phyloP scores from a whole-genome alignment of 1,140 invertebrate species.

The Octopus sinensis region DNA sequence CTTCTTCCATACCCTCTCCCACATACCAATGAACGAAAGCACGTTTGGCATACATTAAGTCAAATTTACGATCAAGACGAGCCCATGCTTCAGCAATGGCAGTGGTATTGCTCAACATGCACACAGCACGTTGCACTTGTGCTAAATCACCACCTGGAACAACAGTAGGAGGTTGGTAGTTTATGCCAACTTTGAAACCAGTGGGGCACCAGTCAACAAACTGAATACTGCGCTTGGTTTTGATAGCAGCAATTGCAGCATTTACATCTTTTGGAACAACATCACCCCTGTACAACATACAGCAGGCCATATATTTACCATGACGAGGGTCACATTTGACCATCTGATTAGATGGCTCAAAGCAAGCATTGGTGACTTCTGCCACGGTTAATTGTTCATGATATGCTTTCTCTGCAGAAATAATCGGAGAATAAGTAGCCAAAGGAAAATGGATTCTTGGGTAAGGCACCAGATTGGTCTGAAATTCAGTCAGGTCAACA shows the following conservation, averaged over 20 bases:
- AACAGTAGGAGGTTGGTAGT: constrained; percentile 62
- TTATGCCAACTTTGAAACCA: too few relatives aligned
- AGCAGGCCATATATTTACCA: constrained; percentile 56
- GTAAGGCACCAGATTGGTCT: constrained; percentile 46
- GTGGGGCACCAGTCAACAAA: constrained; percentile 57
- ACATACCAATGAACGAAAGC: constrained; percentile 68
- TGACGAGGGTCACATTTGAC: constrained; percentile 76
- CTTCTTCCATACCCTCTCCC: constrained; percentile 76
- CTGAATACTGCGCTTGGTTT: constrained; percentile 75
- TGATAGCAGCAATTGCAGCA: constrained; percentile 76
- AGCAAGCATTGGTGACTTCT: constrained; percentile 70
- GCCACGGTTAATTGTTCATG: constrained; percentile 67
- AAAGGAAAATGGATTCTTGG: constrained; percentile 37
- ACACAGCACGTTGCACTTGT: constrained; percentile 63
- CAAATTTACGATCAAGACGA: constrained; percentile 31
- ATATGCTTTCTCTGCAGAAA: constrained; percentile 17
- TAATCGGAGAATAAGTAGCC: too few relatives aligned
- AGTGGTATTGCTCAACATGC: constrained; percentile 67
- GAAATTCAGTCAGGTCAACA: constrained; percentile 48
- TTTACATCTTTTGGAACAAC: constrained; percentile 72
- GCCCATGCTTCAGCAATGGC: constrained; percentile 68
- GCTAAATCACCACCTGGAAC: constrained; percentile 58
- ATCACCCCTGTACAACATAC: constrained; percentile 53
- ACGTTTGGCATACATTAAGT: constrained; percentile 60
- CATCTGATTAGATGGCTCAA: constrained; percentile 80